Evolutionary conservation across 2,113 vertebrate species (phyloP).

Genomic region (Lamprotornis superbus): DNA sequence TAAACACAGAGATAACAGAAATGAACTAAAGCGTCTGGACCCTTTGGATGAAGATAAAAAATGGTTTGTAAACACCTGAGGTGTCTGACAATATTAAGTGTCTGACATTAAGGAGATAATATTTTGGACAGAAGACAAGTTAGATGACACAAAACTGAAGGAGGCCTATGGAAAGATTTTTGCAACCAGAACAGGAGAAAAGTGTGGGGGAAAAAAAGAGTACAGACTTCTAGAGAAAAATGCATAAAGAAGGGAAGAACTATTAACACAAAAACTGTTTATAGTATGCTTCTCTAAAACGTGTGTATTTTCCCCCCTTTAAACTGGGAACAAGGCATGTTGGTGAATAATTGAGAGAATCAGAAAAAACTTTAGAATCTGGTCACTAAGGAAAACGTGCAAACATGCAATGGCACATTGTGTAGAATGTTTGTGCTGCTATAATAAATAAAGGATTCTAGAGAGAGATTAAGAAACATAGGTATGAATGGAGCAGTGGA

Average conservation of each 20-base stretch:
- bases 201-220: not conserved
- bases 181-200: not conserved
- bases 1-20: not conserved
- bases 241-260: not conserved
- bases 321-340: not conserved
- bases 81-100: not conserved
- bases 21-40: not conserved
- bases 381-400: not conserved
- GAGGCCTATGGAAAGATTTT: not conserved
- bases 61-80: not conserved
- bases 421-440: not conserved
- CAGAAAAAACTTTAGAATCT: not conserved
- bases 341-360: not conserved
- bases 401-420: not conserved
- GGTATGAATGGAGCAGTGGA: not conserved
- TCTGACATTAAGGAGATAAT: not conserved
- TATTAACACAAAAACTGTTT: not conserved
- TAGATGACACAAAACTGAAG: not conserved
- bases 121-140: not conserved
- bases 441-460: not conserved
- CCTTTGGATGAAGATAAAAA: not conserved
- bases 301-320: not conserved
- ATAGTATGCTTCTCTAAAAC: not conserved
- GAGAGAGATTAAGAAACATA: not conserved
- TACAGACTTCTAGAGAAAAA: not conserved